Base-by-base conservation (phyloP, 53 echinoderm and acorn worm species). In the Stichopus horrens region DNA sequence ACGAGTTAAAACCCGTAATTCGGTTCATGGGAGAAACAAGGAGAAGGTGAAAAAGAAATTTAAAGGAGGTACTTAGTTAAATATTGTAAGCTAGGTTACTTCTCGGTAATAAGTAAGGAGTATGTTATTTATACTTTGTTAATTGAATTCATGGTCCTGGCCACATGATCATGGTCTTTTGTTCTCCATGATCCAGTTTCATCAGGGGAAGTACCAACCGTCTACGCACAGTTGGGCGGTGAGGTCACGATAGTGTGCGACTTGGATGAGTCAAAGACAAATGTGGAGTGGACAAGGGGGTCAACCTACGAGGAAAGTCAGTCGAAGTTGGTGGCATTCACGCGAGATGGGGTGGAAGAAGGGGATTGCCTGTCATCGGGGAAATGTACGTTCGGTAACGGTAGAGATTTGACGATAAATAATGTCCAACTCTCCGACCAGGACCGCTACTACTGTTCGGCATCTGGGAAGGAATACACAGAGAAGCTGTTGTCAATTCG, bases 191-290 rank as follows among this genome's bases (percentile, higher is more conserved):
- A 37, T 37, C 19, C 54, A 77, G 77, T 77, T 9, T 77, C 77
- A 0, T 53, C 77, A n/a, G 77, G 77, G 14, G 77, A 77, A 16
- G 77, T 77, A 23, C 77, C 77, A 7, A 54, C 54, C 9, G 52
- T 77, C 52, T 77, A 77, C 54, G 77, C 77, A n/a, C 52, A 77
- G 9, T 16, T 53, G 53, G 77, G 77, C 10, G 77, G 37, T 77
- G 77, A 77, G 5, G 77, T 23, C 52, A 77, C 77, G 10, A 77
- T 77, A 23, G 23, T 51, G 5, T 77, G 77, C 37, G 54, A 77
- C 7, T 77, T 77, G 54, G 77, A 54, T 3, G 77, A 21, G 10
- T 54, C 52, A 77, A 4, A 77, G 16, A 9, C 9, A 23, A 16
- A 77, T 16, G 10, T 77, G 21, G 18, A 77, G 10, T 77, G 77